Percentiles rank a stretch among this genome's conserved stretches.
phyloP scores from a whole-genome alignment of 2,113 vertebrate genomes.

The Hippoglossus stenolepis region DNA sequence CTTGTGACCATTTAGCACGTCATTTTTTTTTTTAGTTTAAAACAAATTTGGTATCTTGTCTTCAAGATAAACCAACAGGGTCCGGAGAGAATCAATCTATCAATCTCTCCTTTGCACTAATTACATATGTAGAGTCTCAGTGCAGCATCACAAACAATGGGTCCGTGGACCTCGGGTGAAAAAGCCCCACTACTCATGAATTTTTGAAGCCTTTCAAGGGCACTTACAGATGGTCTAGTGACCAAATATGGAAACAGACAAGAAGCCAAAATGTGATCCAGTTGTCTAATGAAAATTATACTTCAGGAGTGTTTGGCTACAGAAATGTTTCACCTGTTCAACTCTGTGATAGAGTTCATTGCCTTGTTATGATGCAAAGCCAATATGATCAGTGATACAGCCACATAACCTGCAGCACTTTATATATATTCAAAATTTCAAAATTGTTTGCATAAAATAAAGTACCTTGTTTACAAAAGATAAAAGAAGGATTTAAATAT shows the following conservation, averaged over 20 bases:
- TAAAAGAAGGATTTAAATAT: too few species aligned
- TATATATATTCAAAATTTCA: too few species aligned
- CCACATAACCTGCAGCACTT: neutral
- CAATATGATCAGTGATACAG: neutral
- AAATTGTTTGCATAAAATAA: neutral
- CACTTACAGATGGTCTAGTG: conserved; percentile 38
- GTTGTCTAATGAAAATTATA: neutral
- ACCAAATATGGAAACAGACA: conserved; percentile 34
- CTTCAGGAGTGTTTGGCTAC: neutral
- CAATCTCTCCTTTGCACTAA: neutral
- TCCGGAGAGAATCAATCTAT: neutral
- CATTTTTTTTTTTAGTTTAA: too few species aligned
- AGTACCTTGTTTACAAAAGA: neutral
- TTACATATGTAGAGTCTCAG: neutral
- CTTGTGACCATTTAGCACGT: conserved; percentile 14
- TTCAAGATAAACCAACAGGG: neutral
- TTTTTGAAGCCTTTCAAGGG: conserved; percentile 38
- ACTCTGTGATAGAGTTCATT: too few species aligned
- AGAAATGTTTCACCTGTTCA: neutral
- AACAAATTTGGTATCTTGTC: neutral
- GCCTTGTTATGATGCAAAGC: too few species aligned
- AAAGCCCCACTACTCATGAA: conserved; percentile 48
- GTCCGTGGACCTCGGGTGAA: conserved; percentile 2
- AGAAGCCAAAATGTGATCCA: neutral
- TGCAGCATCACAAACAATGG: conserved; percentile 17